These are phyloP conservation scores for Asobara japonica DNA, from an alignment of 1,140 invertebrate genomes.

Conservation along the genomic window DNA sequence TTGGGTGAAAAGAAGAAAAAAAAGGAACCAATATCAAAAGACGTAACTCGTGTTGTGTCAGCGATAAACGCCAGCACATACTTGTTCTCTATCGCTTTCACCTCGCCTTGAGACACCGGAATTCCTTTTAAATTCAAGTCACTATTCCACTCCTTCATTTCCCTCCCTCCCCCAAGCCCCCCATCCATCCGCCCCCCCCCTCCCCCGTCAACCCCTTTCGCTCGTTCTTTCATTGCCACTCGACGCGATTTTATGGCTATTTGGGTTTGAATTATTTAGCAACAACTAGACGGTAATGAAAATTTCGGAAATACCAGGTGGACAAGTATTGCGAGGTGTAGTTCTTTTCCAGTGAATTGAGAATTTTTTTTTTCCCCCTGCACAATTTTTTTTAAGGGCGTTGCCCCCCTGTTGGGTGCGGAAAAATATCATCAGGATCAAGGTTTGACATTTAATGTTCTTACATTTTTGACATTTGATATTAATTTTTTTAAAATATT, in stretches of 20 bases:
- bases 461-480: too few relatives aligned
- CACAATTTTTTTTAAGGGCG: too few relatives aligned
- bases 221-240: not conserved
- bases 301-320: not conserved
- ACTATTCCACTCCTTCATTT: slow-evolving; percentile 12
- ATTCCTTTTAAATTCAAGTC: slow-evolving; percentile 30
- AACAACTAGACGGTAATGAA: not conserved
- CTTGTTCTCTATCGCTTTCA: slow-evolving; percentile 2
- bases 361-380: too few relatives aligned
- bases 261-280: not conserved
- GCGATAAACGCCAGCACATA: slow-evolving; percentile 13
- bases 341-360: not conserved
- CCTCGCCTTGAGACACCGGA: not conserved
- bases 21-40: slow-evolving; percentile 15
- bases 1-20: not conserved
- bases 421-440: too few relatives aligned
- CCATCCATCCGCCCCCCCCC: too few relatives aligned
- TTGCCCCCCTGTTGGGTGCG: too few relatives aligned
- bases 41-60: slow-evolving; percentile 21
- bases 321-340: not conserved
- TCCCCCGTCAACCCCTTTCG: not conserved
- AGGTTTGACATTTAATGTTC: too few relatives aligned
- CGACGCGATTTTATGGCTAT: not conserved
- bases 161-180: not conserved
- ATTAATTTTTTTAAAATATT: too few relatives aligned